These are phyloP conservation scores for Ptiloglossa arizonensis DNA, from an alignment of 1,140 invertebrate genomes.

Conservation along the genomic window DNA sequence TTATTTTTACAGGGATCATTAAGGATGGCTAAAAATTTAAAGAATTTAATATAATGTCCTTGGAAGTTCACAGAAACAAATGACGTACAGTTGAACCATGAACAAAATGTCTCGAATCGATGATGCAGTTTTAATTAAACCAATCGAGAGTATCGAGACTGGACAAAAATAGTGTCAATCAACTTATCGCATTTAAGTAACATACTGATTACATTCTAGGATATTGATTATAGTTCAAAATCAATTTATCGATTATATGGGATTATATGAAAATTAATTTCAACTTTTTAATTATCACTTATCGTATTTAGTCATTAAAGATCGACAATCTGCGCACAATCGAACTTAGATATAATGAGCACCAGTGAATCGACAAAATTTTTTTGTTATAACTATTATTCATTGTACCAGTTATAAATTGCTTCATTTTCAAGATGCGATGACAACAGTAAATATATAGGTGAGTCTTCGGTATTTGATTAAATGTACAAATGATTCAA, in stretches of 20 bases:
- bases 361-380: no score
- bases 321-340: no score
- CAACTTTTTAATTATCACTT: not conserved
- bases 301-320: no score
- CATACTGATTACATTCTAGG: not conserved
- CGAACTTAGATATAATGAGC: no score
- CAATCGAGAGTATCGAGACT: not conserved
- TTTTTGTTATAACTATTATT: no score
- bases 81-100: not conserved
- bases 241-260: not conserved
- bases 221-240: not conserved
- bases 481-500: no score
- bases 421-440: no score
- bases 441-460: no score
- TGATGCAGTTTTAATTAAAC: not conserved
- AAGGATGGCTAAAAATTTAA: not conserved
- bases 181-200: not conserved
- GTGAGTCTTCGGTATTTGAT: no score
- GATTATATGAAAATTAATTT: not conserved
- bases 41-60: not conserved
- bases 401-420: no score
- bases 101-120: not conserved
- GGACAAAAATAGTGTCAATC: not conserved
- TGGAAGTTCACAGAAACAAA: not conserved
- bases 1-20: not conserved